Percentiles rank a stretch among this genome's conserved stretches.
These are phyloP conservation scores for Antigone vipio DNA, from an alignment of 2,113 vertebrate genomes.

Conservation along the genomic window DNA sequence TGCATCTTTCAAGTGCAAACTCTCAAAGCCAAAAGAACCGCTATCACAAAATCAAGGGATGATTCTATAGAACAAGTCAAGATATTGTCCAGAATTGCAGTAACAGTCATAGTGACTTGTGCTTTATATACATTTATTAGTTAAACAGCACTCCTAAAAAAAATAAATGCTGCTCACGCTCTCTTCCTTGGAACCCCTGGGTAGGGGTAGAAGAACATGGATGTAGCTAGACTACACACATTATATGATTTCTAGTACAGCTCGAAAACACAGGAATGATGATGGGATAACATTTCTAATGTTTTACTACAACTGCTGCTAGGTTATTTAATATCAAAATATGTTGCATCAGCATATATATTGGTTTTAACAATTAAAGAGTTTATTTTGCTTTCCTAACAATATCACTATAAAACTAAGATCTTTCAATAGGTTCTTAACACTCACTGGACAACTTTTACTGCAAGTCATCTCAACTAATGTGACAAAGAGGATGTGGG, in stretches of 20 bases:
- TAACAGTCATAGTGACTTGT: neutral
- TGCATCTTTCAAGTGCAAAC: neutral
- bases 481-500: slow-evolving; percentile 84
- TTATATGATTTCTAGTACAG: slow-evolving; percentile 2
- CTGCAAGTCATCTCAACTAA: slow-evolving; percentile 82
- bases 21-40: neutral
- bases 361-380: slow-evolving; percentile 53
- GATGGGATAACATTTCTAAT: slow-evolving; percentile 24
- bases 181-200: neutral
- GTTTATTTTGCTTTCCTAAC: slow-evolving; percentile 58
- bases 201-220: neutral
- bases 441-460: slow-evolving; percentile 82
- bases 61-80: neutral
- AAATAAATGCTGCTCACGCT: neutral
- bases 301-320: slow-evolving; percentile 21
- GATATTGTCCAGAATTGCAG: neutral
- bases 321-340: slow-evolving; percentile 36
- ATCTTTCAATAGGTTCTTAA: slow-evolving; percentile 82
- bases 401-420: slow-evolving; percentile 71
- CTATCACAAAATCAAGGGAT: neutral
- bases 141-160: neutral
- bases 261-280: slow-evolving; percentile 70
- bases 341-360: neutral
- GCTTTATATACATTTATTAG: neutral
- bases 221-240: neutral